These are phyloP conservation scores for Cataglyphis albicans DNA, from an alignment of 2,888 invertebrate genomes.

Conservation along the genomic window DNA sequence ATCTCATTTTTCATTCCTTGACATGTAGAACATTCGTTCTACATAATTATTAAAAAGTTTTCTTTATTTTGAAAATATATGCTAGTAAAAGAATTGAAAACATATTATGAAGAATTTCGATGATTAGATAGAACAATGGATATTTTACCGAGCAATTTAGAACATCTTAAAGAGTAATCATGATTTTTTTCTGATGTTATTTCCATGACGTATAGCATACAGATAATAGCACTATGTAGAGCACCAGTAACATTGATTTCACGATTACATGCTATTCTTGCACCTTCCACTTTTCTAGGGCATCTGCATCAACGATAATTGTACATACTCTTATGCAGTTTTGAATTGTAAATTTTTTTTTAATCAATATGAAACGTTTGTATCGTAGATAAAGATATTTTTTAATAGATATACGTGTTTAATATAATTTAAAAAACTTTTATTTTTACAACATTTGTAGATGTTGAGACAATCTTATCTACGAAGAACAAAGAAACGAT, in stretches of 20 bases:
- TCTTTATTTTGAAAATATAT: background rate
- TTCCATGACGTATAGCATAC: constrained; percentile 15
- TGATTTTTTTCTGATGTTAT: constrained; percentile 34
- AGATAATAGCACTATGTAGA: constrained; percentile 6
- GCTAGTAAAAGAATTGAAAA: background rate
- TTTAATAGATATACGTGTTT: background rate
- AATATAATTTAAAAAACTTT: background rate
- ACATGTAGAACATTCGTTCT: background rate
- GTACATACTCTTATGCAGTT: background rate
- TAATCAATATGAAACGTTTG: background rate
- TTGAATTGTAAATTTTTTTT: background rate
- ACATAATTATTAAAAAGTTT: background rate
- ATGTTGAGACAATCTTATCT: background rate
- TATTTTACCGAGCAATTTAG: constrained; percentile 8
- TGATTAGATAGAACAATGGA: background rate
- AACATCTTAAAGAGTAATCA: background rate
- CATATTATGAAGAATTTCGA: background rate
- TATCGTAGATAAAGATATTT: background rate
- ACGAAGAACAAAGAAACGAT: background rate
- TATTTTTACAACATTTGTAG: background rate
- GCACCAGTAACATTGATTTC: constrained; percentile 24
- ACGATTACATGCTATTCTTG: constrained; percentile 16
- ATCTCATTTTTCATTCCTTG: background rate
- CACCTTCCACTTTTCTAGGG: constrained; percentile 11
- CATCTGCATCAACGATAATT: background rate